Evolutionary conservation across 1,140 invertebrate species (phyloP), one percentile per base, ranked within the genome.

Genomic region (Zeugodacus cucurbitae): DNA sequence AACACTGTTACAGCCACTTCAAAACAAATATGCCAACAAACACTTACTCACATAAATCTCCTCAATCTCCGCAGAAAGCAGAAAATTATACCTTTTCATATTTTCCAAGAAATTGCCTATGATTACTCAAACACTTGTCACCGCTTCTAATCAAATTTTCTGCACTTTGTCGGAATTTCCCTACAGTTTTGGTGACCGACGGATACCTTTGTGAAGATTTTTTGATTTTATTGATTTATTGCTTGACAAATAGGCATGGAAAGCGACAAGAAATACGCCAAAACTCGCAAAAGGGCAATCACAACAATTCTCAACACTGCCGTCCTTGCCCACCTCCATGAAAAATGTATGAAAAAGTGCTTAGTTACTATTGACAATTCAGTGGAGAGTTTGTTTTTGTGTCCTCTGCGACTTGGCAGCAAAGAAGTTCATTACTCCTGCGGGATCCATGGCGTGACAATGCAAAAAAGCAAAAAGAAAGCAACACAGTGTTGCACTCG

Each of bases 401-500:
- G 74, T 82, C 20, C 41, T 29, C 41, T 54, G 22, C 10, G 74
- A 48, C n/a, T 48, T 82, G 74, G 10, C 74, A 41, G 74, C n/a
- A 82, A 82, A 82, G 74, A n/a, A 82, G 74, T 82, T 82, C 74
- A 82, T 82, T 82, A 82, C 74, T 48, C 74, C 26, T 48, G 44
- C n/a, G 74, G 74, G 41, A 29, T 48, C 14, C 34, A 6, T n/a
- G 64, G 17, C 10, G 64, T 70, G 64, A 34, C 64, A 29, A 34
- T 70, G 67, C 8, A 74, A 32, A 11, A n/a, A 74, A 22, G 14
- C 37, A 34, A 78, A 54, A 10, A 8, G 58, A 1, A 62, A 62
- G 2, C 5, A 82, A 54, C 48, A 82, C 44, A 14, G 44, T 44
- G 74, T 82, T n/a, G 22, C n/a, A 82, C 8, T 48, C n/a, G 26